Evolutionary conservation across 2,888 invertebrate species (phyloP).

Genomic region (Chymomyza procnemis): DNA sequence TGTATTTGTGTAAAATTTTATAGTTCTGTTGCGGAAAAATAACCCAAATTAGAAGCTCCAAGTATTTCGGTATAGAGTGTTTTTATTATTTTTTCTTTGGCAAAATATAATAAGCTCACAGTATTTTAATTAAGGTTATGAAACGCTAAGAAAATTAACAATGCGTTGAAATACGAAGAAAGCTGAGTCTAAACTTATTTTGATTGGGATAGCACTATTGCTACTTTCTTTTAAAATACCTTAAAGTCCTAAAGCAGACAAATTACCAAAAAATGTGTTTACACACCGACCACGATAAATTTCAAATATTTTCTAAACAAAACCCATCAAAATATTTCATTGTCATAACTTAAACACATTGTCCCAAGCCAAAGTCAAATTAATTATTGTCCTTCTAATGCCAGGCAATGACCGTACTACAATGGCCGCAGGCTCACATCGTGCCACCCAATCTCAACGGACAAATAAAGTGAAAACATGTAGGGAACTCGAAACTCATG

Average conservation of each 20-base stretch:
- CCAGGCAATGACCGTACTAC: background rate
- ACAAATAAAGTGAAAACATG: background rate
- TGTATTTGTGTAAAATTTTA: slow-evolving; percentile 5
- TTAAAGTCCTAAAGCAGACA: background rate
- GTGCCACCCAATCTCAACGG: slow-evolving; percentile 5
- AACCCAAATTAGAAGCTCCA: no score
- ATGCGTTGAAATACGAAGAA: no score
- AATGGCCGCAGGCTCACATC: background rate
- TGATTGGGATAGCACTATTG: no score
- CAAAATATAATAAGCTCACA: no score
- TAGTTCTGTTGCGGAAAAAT: no score
- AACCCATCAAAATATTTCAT: background rate
- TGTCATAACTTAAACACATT: background rate
- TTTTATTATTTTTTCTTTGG: no score
- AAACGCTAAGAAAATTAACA: no score
- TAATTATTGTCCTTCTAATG: slow-evolving; percentile 21
- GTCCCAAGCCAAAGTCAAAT: background rate
- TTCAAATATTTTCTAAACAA: background rate
- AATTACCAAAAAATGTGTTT: background rate
- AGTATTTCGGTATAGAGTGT: no score
- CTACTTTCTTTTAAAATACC: no score
- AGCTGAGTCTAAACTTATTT: no score
- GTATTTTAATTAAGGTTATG: no score
- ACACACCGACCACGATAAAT: background rate
- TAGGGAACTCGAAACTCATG: slow-evolving; percentile 14